Evolutionary conservation across 2,888 invertebrate species (phyloP).

Genomic region (Ectemnius cavifrons): DNA sequence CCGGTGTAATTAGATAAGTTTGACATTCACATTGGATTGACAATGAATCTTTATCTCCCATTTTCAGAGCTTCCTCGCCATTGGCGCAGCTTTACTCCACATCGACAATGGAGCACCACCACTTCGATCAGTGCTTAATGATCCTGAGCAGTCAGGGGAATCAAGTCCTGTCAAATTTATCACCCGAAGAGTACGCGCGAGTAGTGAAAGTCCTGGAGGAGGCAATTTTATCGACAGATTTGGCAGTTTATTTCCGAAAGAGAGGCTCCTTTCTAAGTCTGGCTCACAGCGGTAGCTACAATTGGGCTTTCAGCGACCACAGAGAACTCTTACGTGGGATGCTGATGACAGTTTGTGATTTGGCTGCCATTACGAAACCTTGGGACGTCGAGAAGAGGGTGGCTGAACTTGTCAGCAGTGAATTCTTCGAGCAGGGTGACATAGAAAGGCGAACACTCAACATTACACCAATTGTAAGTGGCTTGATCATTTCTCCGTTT

Average conservation of each 20-base stretch:
- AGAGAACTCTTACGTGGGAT: slow-evolving; percentile 91
- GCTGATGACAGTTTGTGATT: slow-evolving; percentile 97
- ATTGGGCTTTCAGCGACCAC: slow-evolving; percentile 87
- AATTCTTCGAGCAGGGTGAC: slow-evolving; percentile 96
- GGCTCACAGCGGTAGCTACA: slow-evolving; percentile 80
- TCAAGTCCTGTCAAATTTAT: slow-evolving; percentile 92
- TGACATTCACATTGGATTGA: neutral
- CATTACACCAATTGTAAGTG: slow-evolving; percentile 92
- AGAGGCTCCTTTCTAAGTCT: slow-evolving; percentile 90
- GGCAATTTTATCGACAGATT: slow-evolving; percentile 95
- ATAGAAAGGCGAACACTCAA: slow-evolving; percentile 93
- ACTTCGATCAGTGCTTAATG: slow-evolving; percentile 98
- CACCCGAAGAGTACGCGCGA: slow-evolving; percentile 93
- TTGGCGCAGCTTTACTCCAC: slow-evolving; percentile 94
- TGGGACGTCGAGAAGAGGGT: slow-evolving; percentile 95
- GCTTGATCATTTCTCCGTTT: slow-evolving; percentile 7
- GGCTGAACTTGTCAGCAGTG: slow-evolving; percentile 94
- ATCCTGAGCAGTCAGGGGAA: slow-evolving; percentile 97
- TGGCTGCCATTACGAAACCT: slow-evolving; percentile 96
- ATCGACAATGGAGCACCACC: slow-evolving; percentile 98
- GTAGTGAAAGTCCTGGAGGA: slow-evolving; percentile 95
- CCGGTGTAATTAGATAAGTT: neutral
- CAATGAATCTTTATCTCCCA: neutral
- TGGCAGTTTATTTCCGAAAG: slow-evolving; percentile 96
- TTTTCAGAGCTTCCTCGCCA: slow-evolving; percentile 90